Percentiles rank a stretch among this genome's conserved stretches.
These are phyloP conservation scores for Atherinomorus stipes DNA, from an alignment of 2,113 vertebrate species.

Conservation along the genomic window DNA sequence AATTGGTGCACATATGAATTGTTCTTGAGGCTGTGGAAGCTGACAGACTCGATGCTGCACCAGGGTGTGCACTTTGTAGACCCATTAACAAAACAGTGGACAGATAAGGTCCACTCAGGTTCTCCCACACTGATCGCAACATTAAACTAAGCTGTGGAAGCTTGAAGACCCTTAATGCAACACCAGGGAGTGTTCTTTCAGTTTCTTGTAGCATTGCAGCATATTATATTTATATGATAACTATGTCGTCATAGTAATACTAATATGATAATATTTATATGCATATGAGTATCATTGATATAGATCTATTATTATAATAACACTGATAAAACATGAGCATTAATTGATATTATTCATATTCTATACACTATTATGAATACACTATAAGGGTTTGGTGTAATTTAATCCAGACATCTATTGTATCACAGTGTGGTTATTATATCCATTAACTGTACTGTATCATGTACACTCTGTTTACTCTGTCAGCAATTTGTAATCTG, in stretches of 20 bases:
- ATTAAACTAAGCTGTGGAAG: conserved; percentile 33
- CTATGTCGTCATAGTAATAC: not conserved
- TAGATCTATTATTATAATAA: not conserved
- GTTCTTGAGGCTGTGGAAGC: conserved; percentile 48
- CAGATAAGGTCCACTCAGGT: not conserved
- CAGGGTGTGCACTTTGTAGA: conserved; percentile 40
- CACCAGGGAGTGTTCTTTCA: conserved; percentile 24
- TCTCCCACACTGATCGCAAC: not conserved
- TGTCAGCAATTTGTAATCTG: not conserved
- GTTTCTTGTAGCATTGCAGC: conserved; percentile 25
- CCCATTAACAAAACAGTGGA: not conserved
- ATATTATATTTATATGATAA: not conserved
- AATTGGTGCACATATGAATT: conserved; percentile 8
- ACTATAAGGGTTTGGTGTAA: too few relatives aligned
- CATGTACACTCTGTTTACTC: not conserved
- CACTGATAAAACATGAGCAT: not conserved
- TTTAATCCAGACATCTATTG: not conserved
- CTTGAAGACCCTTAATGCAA: conserved; percentile 21
- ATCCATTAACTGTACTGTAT: not conserved
- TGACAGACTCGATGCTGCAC: conserved; percentile 38
- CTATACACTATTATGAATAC: not conserved
- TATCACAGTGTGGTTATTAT: not conserved
- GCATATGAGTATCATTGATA: conserved; percentile 16
- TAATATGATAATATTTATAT: conserved; percentile 2
- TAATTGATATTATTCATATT: not conserved